These are phyloP conservation scores for Diadromus collaris DNA, from an alignment of 2,888 invertebrate genomes.

Conservation along the genomic window DNA sequence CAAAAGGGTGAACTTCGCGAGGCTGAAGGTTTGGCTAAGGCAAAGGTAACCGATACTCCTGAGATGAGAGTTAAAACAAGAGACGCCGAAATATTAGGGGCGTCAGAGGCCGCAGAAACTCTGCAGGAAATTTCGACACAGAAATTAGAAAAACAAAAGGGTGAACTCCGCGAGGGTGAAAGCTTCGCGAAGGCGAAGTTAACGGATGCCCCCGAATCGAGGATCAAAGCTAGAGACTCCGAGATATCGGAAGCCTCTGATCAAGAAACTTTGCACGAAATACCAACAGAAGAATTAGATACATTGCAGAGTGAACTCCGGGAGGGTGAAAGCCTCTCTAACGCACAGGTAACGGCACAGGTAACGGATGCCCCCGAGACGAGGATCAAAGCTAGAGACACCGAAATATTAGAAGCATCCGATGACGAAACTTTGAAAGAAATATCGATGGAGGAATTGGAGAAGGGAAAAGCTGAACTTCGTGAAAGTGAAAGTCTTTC, in stretches of 20 bases:
- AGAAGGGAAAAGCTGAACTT: conserved; percentile 13
- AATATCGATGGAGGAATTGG: conserved; percentile 31
- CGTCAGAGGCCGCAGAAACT: background rate
- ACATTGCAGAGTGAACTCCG: conserved; percentile 19
- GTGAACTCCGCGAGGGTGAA: conserved; percentile 1
- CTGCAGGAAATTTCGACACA: conserved; percentile 20
- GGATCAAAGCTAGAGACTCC: conserved; percentile 64
- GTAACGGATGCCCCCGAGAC: conserved; percentile 7
- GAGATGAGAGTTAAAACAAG: background rate
- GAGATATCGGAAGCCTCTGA: conserved; percentile 50
- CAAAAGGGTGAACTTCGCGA: conserved; percentile 4
- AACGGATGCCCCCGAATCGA: conserved; percentile 26
- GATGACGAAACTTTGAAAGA: conserved; percentile 61
- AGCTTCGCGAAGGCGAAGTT: background rate
- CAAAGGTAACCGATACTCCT: background rate
- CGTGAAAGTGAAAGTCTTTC: conserved; percentile 2
- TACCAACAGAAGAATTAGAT: conserved; percentile 59
- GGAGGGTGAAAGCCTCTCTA: conserved; percentile 18
- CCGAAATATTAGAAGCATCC: conserved; percentile 16
- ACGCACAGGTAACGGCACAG: conserved; percentile 8
- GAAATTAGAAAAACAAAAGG: background rate
- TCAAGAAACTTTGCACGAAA: conserved; percentile 51
- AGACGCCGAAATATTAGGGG: conserved; percentile 11
- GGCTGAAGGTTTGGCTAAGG: background rate
- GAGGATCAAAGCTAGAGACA: conserved; percentile 7